These are phyloP conservation scores for Enhydra lutris DNA, from an alignment of 2,113 vertebrate genomes.

Conservation along the genomic window DNA sequence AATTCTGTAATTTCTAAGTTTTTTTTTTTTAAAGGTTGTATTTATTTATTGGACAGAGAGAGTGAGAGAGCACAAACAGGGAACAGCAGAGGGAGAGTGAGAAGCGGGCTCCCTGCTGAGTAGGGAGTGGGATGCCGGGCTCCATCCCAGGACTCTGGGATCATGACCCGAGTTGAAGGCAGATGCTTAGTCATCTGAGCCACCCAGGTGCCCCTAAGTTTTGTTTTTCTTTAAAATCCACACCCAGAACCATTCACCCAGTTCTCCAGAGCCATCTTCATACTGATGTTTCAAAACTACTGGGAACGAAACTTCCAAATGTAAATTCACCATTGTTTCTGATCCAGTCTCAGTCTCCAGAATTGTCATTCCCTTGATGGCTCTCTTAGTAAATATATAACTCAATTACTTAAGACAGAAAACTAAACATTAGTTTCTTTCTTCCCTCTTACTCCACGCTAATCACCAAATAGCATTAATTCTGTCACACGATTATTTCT, in stretches of 20 bases:
- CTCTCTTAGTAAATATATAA: neutral
- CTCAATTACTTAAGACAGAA: neutral
- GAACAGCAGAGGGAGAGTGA: too few species aligned
- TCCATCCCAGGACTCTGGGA: too few species aligned
- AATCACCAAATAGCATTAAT: neutral
- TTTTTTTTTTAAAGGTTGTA: neutral
- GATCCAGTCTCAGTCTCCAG: neutral
- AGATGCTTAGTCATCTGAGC: too few species aligned
- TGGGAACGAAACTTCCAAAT: neutral
- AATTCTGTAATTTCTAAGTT: neutral
- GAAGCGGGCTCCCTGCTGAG: too few species aligned
- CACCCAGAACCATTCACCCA: neutral
- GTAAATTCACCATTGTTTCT: neutral
- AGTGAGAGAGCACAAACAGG: too few species aligned
- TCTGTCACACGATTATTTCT: neutral
- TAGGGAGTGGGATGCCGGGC: rapidly evolving
- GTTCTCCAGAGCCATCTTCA: neutral
- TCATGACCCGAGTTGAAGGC: too few species aligned
- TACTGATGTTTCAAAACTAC: neutral
- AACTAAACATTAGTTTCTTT: neutral
- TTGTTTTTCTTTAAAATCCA: neutral
- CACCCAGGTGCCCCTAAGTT: too few species aligned
- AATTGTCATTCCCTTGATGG: neutral
- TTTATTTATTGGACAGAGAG: too few species aligned
- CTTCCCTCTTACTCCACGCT: neutral